Evolutionary conservation across 2,797 vertebrate genomes (phyloP).

Genomic region (Chaetophractus vellerosus): DNA sequence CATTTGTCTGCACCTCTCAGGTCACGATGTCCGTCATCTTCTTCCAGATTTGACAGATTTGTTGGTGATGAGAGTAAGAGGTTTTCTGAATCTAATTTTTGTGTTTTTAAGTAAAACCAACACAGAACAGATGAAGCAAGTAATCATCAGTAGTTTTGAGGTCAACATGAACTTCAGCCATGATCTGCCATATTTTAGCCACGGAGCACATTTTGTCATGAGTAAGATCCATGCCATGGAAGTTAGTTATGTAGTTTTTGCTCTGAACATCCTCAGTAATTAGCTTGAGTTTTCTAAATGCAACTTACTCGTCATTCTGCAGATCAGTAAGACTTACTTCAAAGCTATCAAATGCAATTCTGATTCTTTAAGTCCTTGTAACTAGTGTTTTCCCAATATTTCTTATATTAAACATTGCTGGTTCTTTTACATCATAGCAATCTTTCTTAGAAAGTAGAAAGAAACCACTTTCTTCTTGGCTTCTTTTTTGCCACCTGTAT

Average conservation of each 20-base stretch:
- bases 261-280: slow-evolving; percentile 99
- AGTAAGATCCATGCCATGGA: slow-evolving; percentile 99
- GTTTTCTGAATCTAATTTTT: slow-evolving; percentile 94
- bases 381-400: slow-evolving; percentile 99
- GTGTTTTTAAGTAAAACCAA: slow-evolving; percentile 98
- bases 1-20: too few species aligned
- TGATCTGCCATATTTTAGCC: slow-evolving; percentile 99
- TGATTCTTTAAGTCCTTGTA: slow-evolving; percentile 99
- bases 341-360: slow-evolving; percentile 99
- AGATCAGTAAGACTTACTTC: slow-evolving; percentile 98
- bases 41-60: slow-evolving; percentile 98
- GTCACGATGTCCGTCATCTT: slow-evolving; percentile 99
- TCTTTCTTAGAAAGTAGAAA: slow-evolving; percentile 86
- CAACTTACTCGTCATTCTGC: slow-evolving; percentile 97
- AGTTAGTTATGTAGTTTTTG: slow-evolving; percentile 99
- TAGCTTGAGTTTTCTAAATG: slow-evolving; percentile 99
- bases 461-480: slow-evolving; percentile 99
- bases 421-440: slow-evolving; percentile 99
- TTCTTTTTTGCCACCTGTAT: slow-evolving; percentile 90
- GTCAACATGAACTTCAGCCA: slow-evolving; percentile 99
- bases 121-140: slow-evolving; percentile 97
- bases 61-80: slow-evolving; percentile 96
- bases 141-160: slow-evolving; percentile 99
- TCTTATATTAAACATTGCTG: slow-evolving; percentile 99
- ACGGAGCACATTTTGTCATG: slow-evolving; percentile 99